Evolutionary conservation across 2,113 vertebrate species (phyloP), one percentile per base, ranked within the genome.

Genomic region (Apteryx owenii): DNA sequence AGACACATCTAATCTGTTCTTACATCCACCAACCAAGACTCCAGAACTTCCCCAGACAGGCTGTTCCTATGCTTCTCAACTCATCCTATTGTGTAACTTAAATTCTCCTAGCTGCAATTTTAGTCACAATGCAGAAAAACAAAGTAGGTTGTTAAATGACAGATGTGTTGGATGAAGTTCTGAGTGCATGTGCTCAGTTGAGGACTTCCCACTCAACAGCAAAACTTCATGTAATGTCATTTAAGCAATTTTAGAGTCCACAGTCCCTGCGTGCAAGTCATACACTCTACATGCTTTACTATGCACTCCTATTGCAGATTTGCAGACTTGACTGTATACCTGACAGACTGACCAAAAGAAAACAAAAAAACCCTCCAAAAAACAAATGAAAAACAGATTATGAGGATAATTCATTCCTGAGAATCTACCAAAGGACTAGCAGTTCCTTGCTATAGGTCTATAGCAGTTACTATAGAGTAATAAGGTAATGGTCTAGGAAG

Each of bases 11-110:
- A 70, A 86, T 6, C 44, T 38, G 42, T 51, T 71, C 48, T 38
- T 29, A n/a, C 5, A 61, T 12, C 10, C n/a, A 5, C 7, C 19
- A 48, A 51, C 16, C 5, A 25, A 0, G 0, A 4, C 8, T 61
- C 48, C 36, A 78, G 53, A 61, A 40, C 6, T 84, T 70, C 60
- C 31, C n/a, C 78, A 68, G 44, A 50, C 15, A 76, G 25, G 5
- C 50, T 18, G 7, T 25, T 33, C 19, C 31, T 56, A 70, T 53
- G 31, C 29, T 70, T 62, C 54, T 73, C 33, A 90, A 20, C 4
- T 86, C 64, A 42, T 25, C 8, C 46, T 61, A 12, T 15, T 46
- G 2, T 69, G 51, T 44, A 81, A 46, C 25, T 44, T 54, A 7
- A 31, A 42, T 60, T 69, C 58, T 85, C 9, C 23, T 31, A 15